A percentile compares a stretch with the other conserved stretches of the same genome.
Evolutionary conservation across 2,113 vertebrate species (phyloP).

Genomic region (Ictidomys tridecemlineatus): DNA sequence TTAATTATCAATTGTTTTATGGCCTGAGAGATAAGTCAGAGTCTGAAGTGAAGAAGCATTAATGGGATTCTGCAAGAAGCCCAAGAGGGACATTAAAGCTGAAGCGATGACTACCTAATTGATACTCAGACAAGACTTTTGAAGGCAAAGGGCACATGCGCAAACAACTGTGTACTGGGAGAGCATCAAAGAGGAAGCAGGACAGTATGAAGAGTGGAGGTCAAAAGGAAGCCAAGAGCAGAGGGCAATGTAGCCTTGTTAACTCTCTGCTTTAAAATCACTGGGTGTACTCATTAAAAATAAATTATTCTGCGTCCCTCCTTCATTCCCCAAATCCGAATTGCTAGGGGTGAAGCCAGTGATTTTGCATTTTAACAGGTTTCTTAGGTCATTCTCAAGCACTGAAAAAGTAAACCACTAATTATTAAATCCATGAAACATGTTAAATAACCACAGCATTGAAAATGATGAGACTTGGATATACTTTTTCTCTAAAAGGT

Average conservation of each 20-base stretch:
- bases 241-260: neutral
- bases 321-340: neutral
- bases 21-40: neutral
- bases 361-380: neutral
- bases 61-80: neutral
- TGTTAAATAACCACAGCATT: neutral
- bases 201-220: neutral
- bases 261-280: neutral
- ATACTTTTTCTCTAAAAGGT: neutral
- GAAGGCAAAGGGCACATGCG: neutral
- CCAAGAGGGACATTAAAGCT: neutral
- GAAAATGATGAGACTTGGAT: neutral
- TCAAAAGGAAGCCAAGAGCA: neutral
- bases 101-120: neutral
- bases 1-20: constrained; percentile 9
- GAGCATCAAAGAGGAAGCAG: neutral
- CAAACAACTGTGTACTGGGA: neutral
- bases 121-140: neutral
- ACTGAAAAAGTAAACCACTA: neutral
- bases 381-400: neutral
- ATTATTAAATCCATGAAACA: neutral
- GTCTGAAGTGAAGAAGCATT: neutral
- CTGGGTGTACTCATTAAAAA: neutral
- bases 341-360: neutral
- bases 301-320: neutral